Base-by-base conservation (phyloP, 2,888 invertebrate species). In the Seira musarum region DNA sequence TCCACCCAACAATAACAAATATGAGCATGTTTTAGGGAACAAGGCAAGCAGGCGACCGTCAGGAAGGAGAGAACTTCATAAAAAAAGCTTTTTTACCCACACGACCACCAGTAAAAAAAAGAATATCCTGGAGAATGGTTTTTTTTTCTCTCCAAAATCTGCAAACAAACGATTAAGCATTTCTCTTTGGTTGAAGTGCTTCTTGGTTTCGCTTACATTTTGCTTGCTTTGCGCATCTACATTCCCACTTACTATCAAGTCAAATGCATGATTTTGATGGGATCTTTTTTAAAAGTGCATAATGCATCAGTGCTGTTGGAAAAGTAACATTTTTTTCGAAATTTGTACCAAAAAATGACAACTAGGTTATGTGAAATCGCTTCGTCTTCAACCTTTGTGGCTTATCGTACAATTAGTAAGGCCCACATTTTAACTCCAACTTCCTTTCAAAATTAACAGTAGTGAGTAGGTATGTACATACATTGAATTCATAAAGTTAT, bases 1-100 rank as follows among this genome's bases (percentile, higher is more conserved):
- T 53, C 64, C 30, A 25, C 24, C 64, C 25, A 64, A 64, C 64
- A 64, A 64, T 64, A 64, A 64, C 64, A 64, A 64, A 64, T 64
- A 64, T 53, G 64, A 64, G 17, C 64, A 64, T 24, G 64, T 24
- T 64, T 64, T 53, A 24, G 8, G 30, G 3, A 30, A 30, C 2
- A 30, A 30, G 2, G 3, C 8, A 64, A 15, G 8, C 64, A 64
- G 24, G 53, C 53, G 53, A 53, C 53, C 53, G n/a, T 64, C 64
- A 64, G 24, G 25, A 30, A 64, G 15, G 25, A 30, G 53, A 17
- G 53, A 53, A 53, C 15, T 53, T 53, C 53, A 53, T 53, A 53
- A 53, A 53, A 53, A 53, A 53, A 53, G 53, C 30, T 53, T 53
- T 17, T 53, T 53, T 53, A 53, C 53, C 53, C 53, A 53, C 13